Conservation (phyloP, 2,888 invertebrate species). For the Agriopis aurantiaria region DNA sequence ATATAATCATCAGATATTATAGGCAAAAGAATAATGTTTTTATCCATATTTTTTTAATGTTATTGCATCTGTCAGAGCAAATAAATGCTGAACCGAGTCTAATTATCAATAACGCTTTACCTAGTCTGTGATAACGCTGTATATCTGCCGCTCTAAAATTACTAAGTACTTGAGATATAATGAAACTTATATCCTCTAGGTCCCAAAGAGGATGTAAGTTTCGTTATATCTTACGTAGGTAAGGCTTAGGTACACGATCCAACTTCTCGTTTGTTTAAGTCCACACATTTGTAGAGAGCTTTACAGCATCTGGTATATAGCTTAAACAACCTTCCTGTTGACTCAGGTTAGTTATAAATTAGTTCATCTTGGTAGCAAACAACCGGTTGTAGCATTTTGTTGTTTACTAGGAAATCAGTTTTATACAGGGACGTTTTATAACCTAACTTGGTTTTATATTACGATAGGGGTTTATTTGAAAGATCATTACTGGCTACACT, state of each 20-base stretch:
- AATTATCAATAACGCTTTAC: no score
- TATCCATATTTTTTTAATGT: no score
- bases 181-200: not conserved
- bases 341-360: conserved; percentile 4
- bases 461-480: no score
- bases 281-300: conserved; percentile 11
- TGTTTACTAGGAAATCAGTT: not conserved
- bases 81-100: no score
- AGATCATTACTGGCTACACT: no score
- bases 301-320: conserved; percentile 5
- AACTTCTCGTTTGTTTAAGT: conserved; percentile 17
- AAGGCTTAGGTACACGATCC: conserved; percentile 9
- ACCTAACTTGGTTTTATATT: no score
- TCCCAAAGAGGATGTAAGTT: not conserved
- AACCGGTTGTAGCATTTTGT: not conserved
- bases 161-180: not conserved
- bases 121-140: no score
- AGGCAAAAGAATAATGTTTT: no score
- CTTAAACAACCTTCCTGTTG: conserved; percentile 2
- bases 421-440: no score
- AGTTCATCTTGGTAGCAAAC: not conserved
- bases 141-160: no score
- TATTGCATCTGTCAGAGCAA: no score
- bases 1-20: no score
- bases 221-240: not conserved